Percentiles rank a stretch among this genome's conserved stretches.
Conservation (phyloP, 2,113 vertebrate genomes). For the Spea bombifrons region DNA sequence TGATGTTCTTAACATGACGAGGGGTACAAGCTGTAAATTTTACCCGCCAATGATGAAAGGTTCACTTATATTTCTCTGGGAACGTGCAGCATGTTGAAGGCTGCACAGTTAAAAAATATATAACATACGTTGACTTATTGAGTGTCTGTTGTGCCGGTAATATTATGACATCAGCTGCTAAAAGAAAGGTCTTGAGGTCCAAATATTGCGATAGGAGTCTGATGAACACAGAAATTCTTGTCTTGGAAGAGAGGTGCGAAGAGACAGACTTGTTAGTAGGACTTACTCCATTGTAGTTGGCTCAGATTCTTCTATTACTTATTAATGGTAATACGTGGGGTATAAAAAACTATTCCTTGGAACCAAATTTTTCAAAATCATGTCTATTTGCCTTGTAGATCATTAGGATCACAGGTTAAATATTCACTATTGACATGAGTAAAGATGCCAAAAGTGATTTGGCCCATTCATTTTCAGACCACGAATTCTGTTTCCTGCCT, state of each 20-base stretch:
- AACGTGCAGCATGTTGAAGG: constrained; percentile 73
- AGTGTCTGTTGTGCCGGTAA: constrained; percentile 73
- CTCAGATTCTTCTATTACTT: neutral
- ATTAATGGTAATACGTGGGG: neutral
- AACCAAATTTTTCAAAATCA: no score
- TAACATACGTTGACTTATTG: constrained; percentile 77
- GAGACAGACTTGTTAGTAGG: constrained; percentile 5
- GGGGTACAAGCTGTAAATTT: constrained; percentile 74
- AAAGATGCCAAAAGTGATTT: no score
- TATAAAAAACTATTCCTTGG: no score
- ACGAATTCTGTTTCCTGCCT: no score
- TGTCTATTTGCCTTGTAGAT: no score
- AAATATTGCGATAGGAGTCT: constrained; percentile 48
- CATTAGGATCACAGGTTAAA: no score
- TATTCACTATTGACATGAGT: no score
- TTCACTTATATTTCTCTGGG: constrained; percentile 75
- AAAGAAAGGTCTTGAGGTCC: constrained; percentile 68
- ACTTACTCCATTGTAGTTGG: neutral
- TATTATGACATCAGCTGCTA: constrained; percentile 76
- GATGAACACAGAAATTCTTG: constrained; percentile 21
- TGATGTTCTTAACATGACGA: constrained; percentile 78
- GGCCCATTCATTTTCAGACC: no score
- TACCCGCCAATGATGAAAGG: constrained; percentile 72
- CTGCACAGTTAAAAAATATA: constrained; percentile 72
- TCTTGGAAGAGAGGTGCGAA: neutral